phyloP scores from a whole-genome alignment of 2,113 vertebrate genomes.

The Larimichthys crocea region DNA sequence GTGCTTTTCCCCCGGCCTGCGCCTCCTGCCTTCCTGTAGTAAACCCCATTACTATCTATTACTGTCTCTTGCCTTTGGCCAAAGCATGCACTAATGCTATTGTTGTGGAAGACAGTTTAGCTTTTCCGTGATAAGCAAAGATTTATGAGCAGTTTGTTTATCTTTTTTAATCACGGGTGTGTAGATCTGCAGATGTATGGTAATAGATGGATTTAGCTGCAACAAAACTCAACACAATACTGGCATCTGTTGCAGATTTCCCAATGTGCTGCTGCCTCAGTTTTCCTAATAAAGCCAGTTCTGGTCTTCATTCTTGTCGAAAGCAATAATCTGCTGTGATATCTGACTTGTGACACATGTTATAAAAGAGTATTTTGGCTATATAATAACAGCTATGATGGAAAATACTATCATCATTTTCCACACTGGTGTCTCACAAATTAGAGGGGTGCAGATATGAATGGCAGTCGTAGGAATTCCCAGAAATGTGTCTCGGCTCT shows the following conservation, averaged over 20 bases:
- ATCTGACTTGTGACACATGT: background rate
- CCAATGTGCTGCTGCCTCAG: conserved; percentile 10
- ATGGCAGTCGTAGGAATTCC: conserved; percentile 9
- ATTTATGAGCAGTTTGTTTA: conserved; percentile 68
- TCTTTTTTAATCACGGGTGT: conserved; percentile 64
- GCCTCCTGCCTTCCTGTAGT: conserved; percentile 40
- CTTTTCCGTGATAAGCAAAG: conserved; percentile 64
- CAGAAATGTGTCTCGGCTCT: background rate
- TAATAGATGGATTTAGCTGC: conserved; percentile 63
- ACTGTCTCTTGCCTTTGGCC: conserved; percentile 61
- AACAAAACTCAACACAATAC: conserved; percentile 49
- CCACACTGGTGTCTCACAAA: conserved; percentile 9
- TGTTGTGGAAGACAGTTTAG: conserved; percentile 62
- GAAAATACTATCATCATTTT: background rate
- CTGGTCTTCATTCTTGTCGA: conserved; percentile 14
- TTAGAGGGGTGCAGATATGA: background rate
- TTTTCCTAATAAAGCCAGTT: conserved; percentile 37
- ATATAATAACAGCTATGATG: background rate
- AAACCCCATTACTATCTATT: conserved; percentile 70
- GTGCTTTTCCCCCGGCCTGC: conserved; percentile 33
- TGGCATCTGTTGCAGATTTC: conserved; percentile 43
- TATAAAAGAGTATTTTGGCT: conserved; percentile 18
- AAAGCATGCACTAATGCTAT: conserved; percentile 61
- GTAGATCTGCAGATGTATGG: conserved; percentile 62
- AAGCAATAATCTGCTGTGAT: conserved; percentile 11